Base-by-base conservation (phyloP, 2,797 vertebrate species). In the Bryconaethiops microstoma region DNA sequence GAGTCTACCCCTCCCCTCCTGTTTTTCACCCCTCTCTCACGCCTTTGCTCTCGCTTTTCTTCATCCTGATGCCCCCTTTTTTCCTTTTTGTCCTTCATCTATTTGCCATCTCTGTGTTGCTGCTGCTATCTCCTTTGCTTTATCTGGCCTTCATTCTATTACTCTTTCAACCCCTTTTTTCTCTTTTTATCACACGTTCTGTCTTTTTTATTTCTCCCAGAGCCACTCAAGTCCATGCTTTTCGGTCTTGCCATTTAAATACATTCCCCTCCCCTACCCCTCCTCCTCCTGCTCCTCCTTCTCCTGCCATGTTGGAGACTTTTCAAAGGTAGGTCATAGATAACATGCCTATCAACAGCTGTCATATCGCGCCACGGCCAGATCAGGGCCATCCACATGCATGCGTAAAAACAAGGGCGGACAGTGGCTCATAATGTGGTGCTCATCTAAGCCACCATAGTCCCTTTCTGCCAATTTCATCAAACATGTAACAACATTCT, bases 111-210 rank as follows among this genome's bases (percentile, higher is more conserved):
- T 84, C 48, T 74, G 63, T 48, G 52, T 81, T 64, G 42, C 76
- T 79, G 89, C 85, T 80, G 82, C 88, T 87, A 87, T 87, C 85
- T 76, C 60, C 73, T 77, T 60, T 83, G 82, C 77, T 84, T 74
- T 78, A 76, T 82, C 82, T 86, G 77, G 69, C 72, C 82, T 89
- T 90, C 88, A 88, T 89, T 89, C 77, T 82, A 86, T 88, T 85
- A 86, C 84, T 84, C 83, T 90, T 81, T 86, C 82, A 74, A 85
- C 82, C 78, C 78, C 25, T 78, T 82, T 82, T 70, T 59, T 42
- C 71, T 69, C 67, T 81, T 60, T 77, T 83, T 76, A 82, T 85
- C 78, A 25, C 67, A 76, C 64, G 59, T 82, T 76, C 76, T 10
- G 69, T 77, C 45, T 77, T 70, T 74, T 55, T 25, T 80, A 68